Evolutionary conservation across 2,113 vertebrate species (phyloP).

Genomic region (Rostratula benghalensis): DNA sequence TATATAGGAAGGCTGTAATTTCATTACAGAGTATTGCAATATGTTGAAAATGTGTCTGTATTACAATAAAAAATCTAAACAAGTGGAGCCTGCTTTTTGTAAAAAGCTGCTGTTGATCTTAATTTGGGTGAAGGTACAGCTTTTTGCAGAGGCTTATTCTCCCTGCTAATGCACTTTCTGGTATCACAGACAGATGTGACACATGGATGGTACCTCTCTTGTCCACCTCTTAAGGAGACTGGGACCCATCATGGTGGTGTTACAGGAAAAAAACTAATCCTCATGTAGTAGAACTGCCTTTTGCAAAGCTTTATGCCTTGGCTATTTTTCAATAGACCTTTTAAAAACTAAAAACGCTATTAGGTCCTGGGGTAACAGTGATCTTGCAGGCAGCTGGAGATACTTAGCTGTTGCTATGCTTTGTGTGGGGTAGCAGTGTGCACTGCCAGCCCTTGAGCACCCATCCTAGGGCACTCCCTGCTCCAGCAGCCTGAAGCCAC

Average conservation of each 20-base stretch:
- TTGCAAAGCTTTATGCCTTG: not conserved
- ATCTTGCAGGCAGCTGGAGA: not conserved
- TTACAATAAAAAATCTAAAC: not conserved
- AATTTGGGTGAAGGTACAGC: not conserved
- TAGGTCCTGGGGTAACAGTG: not conserved
- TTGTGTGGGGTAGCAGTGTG: no score
- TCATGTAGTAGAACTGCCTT: no score
- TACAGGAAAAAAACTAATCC: no score
- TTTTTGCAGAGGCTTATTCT: not conserved
- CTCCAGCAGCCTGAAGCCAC: not conserved
- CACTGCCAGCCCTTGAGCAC: not conserved
- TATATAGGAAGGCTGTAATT: conserved; percentile 13
- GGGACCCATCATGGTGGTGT: no score
- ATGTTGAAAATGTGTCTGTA: not conserved
- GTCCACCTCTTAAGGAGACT: not conserved
- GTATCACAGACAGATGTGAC: not conserved
- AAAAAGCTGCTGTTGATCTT: not conserved
- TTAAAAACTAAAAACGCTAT: not conserved
- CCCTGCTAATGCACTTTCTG: not conserved
- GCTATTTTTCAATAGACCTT: not conserved
- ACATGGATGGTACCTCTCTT: not conserved
- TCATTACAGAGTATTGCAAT: conserved; percentile 38
- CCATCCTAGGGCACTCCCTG: not conserved
- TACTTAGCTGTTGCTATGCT: not conserved
- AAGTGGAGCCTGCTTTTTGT: not conserved